phyloP scores from a whole-genome alignment of 2,797 vertebrate genomes.

The Momotus momota region DNA sequence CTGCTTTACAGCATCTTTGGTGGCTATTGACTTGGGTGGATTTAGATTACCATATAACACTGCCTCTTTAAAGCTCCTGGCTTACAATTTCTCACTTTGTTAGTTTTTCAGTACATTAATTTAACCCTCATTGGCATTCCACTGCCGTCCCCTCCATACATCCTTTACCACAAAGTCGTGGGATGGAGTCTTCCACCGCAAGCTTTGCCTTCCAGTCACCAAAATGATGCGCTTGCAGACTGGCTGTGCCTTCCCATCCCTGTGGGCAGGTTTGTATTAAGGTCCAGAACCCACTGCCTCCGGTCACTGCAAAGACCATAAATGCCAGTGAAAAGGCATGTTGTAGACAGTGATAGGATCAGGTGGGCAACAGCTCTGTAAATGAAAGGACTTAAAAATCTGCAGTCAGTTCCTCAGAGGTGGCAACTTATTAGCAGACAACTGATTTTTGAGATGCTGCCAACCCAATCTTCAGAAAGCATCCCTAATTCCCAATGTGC shows the following conservation, averaged over 20 bases:
- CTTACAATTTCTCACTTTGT: not conserved
- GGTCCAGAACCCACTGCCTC: not conserved
- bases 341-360: not conserved
- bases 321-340: not conserved
- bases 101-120: fast-evolving
- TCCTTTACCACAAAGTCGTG: not conserved
- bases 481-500: not conserved
- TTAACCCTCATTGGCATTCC: not conserved
- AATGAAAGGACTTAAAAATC: not conserved
- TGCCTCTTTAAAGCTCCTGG: not conserved
- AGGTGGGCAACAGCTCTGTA: not conserved
- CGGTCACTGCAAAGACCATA: not conserved
- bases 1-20: not conserved
- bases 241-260: not conserved
- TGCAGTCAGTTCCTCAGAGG: not conserved
- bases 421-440: not conserved
- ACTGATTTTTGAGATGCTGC: not conserved
- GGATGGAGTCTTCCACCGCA: not conserved
- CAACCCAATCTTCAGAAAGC: not conserved
- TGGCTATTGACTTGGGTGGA: not conserved
- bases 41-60: not conserved
- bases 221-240: not conserved
- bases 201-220: not conserved
- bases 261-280: not conserved
- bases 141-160: not conserved